A percentile compares a stretch with the other conserved stretches of the same genome.
phyloP scores from a whole-genome alignment of 2,797 vertebrate genomes.

The Champsocephalus esox region DNA sequence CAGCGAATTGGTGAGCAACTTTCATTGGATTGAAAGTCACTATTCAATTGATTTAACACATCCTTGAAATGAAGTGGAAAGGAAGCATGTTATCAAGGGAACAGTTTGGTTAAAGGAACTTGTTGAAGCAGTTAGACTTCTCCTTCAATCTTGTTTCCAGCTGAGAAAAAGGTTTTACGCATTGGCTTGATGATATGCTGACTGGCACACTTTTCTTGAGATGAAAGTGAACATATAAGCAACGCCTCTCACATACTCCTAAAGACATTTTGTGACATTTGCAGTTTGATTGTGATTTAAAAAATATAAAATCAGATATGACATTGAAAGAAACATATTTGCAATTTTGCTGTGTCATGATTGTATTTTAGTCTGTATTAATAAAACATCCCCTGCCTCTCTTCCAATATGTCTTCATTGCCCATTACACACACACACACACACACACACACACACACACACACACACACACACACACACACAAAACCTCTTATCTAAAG shows the following conservation, averaged over 20 bases:
- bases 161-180: conserved; percentile 7
- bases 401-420: neutral
- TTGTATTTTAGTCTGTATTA: conserved; percentile 26
- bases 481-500: conserved; percentile 61
- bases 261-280: too few species aligned
- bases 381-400: neutral
- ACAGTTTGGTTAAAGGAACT: neutral
- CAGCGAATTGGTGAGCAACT: neutral
- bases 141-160: neutral
- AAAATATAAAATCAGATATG: neutral
- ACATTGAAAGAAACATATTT: neutral
- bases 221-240: neutral
- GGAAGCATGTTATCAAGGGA: neutral
- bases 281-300: neutral
- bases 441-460: conserved; percentile 1
- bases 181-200: neutral
- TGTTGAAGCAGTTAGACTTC: neutral
- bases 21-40: neutral
- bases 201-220: neutral
- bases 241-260: neutral
- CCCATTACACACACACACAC: neutral
- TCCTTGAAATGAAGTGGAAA: neutral
- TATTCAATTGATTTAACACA: neutral
- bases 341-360: neutral
- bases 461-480: neutral